Base-by-base conservation (phyloP, 2,113 vertebrate species). In the Lagopus leucura region DNA sequence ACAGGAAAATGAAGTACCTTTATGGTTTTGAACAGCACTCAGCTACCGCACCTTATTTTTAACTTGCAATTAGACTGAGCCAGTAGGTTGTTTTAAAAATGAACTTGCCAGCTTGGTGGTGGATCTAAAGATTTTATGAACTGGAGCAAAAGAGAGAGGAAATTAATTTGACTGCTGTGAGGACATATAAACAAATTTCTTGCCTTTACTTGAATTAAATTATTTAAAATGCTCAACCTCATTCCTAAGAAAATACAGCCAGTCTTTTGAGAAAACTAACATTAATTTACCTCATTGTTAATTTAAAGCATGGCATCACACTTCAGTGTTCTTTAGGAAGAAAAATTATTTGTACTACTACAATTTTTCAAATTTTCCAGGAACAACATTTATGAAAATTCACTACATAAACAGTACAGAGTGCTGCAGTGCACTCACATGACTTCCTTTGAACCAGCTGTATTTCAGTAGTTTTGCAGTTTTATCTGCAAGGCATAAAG, bases 121-220 rank as follows among this genome's bases (percentile, higher is more conserved):
- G 60, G 42, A 57, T 86, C 83, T 88, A 72, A 86, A 61, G 1
- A 82, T 82, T 43, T 14, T 71, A 67, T 71, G 61, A 94, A 71
- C 45, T 0, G 0, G 42, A 88, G 82, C 34, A 74, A 88, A 92
- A 91, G 21, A 18, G 60, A 89, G 22, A 92, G 69, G 89, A 95
- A 93, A 92, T 82, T 63, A 82, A 93, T 88, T 86, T 88, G 45
- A 70, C 50, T 94, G 43, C 36, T 86, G 43, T 65, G 47, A 76
- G 90, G 69, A 86, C 52, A 63, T 69, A 18, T 25, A 32, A 50
- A 71, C 79, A n/a, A 54, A 17, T 82, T 92, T 71, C 78, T 92
- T 94, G 72, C 81, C 75, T n/a, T 88, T 81, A 58, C 70, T 90
- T 91, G 91, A 91, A 82, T 91, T 38, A 61, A 87, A 82, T 89